Evolutionary conservation across 2,888 invertebrate genomes (phyloP), one percentile per base, ranked within the genome.

Genomic region (Drosophila neotestacea): DNA sequence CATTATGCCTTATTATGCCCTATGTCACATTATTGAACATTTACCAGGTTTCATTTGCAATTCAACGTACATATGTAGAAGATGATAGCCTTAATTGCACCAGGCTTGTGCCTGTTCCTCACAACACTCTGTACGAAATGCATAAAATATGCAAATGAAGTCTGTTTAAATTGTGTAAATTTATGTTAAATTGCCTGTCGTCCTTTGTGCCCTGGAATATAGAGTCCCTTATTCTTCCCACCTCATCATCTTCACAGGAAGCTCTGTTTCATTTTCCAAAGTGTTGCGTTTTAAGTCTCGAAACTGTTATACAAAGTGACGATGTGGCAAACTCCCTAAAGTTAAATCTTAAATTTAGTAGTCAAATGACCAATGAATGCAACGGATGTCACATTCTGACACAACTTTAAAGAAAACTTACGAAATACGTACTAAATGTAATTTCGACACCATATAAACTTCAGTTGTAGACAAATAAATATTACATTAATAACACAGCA

Each of bases 141-240:
- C 74, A 75, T 77, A 69, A 79, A 81, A 84, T 84, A 84, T 84
- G 85, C 79, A 86, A 86, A 84, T 77, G 77, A 81, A 73, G 69
- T 65, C 67, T 66, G 55, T 65, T 71, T 73, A 71, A 81, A 77
- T 68, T 75, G 71, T 75, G 79, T 69, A 75, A 75, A 77, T 79
- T 73, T 81, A 84, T 86, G 79, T 73, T 63, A 84, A 86, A 70
- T 75, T 69, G 50, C 72, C 58, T 63, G 63, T 58, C 67, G 16
- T 61, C 48, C 75, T 67, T 46, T 67, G 71, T 58, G 62, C 46
- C 42, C 32, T 42, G 27, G 10, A 30, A 44, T 36, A 39, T 38
- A 56, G 56, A 62, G 58, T 22, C 39, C 9, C 28, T 46, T 28
- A n/a, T 34, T n/a, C 34, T 9, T 7, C 38, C 41, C 50, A 36